phyloP scores from a whole-genome alignment of 2,888 invertebrate genomes.

The Selenia dentaria region DNA sequence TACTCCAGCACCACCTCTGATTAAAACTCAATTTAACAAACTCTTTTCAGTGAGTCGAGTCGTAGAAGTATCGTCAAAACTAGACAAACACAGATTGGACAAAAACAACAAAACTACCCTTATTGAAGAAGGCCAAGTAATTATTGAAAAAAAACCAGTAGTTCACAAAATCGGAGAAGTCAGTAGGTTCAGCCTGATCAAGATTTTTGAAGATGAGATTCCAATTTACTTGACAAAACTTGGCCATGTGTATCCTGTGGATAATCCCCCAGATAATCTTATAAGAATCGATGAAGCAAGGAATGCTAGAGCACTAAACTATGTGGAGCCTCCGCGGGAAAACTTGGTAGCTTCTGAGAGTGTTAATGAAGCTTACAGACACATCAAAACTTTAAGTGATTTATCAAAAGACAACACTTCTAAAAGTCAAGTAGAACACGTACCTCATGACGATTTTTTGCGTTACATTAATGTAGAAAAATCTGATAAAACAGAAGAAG shows the following conservation, averaged over 20 bases:
- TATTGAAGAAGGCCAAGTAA: constrained; percentile 79
- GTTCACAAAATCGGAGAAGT: constrained; percentile 89
- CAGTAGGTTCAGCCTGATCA: constrained; percentile 87
- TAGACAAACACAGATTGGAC: constrained; percentile 84
- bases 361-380: constrained; percentile 77
- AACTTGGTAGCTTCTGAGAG: constrained; percentile 79
- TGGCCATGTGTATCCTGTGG: constrained; percentile 77
- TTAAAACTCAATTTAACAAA: constrained; percentile 83
- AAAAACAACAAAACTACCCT: constrained; percentile 81
- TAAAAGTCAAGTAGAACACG: constrained; percentile 53
- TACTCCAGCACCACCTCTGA: constrained; percentile 56
- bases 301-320: constrained; percentile 73
- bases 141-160: constrained; percentile 85
- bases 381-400: constrained; percentile 54
- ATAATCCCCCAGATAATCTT: constrained; percentile 75
- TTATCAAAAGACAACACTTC: constrained; percentile 31
- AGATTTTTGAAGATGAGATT: constrained; percentile 86
- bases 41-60: constrained; percentile 88
- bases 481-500: constrained; percentile 48
- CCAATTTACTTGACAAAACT: constrained; percentile 78
- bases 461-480: constrained; percentile 71
- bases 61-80: constrained; percentile 87
- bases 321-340: constrained; percentile 68
- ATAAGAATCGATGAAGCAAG: constrained; percentile 79
- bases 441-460: constrained; percentile 64